phyloP scores from a whole-genome alignment of 30 jellyfish, hydroid and myxozoan genomes.

The Aurelia sp. region DNA sequence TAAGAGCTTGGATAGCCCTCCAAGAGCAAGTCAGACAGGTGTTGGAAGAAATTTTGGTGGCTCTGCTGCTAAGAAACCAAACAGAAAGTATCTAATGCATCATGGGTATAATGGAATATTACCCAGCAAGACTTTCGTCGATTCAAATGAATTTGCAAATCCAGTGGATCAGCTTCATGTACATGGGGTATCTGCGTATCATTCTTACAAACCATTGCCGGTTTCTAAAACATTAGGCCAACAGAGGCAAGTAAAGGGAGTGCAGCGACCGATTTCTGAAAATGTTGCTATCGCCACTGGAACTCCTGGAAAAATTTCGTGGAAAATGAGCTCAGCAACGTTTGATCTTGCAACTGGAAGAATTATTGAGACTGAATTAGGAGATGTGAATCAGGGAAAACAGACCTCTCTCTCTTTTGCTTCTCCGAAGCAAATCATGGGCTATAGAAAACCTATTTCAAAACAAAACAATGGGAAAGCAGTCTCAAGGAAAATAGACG shows the following conservation, averaged over 20 bases:
- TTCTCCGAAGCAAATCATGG: too few species aligned
- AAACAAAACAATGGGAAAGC: too few species aligned
- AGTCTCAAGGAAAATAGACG: too few species aligned
- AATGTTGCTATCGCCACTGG: not conserved
- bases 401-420: too few species aligned
- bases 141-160: slow-evolving; percentile 18
- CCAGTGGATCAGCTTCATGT: slow-evolving; percentile 12
- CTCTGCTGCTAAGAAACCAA: not conserved
- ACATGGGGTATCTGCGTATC: slow-evolving; percentile 1
- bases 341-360: slow-evolving; percentile 37
- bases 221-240: not conserved
- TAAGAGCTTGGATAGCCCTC: slow-evolving; percentile 31
- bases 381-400: too few species aligned
- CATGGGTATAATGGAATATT: slow-evolving; percentile 11
- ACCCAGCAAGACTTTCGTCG: not conserved
- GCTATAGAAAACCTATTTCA: too few species aligned
- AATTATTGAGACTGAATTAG: slow-evolving; percentile 10
- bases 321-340: slow-evolving; percentile 24
- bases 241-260: slow-evolving; percentile 1
- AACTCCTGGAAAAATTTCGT: not conserved
- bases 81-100: slow-evolving; percentile 9
- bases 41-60: not conserved
- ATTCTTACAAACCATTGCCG: slow-evolving; percentile 1
- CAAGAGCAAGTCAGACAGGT: not conserved
- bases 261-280: not conserved